Base-by-base conservation (phyloP, 2,113 vertebrate genomes). In the Crypturellus undulatus region DNA sequence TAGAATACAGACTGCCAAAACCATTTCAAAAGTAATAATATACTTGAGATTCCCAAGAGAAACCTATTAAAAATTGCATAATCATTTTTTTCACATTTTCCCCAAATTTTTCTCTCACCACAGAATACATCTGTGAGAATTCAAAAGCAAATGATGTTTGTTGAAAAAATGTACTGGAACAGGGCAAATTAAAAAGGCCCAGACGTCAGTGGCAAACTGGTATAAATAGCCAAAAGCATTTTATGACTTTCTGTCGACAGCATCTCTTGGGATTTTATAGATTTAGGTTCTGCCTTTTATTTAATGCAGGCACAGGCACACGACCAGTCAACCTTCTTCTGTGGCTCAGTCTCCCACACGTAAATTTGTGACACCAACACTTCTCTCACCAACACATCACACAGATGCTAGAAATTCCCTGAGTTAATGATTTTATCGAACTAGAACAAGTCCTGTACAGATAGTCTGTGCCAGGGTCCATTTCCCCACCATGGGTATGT, bases 401-500 rank as follows among this genome's bases (percentile, higher is more conserved):
- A 64, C 8, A 38, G 62, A 26, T 22, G 24, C 16, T 64, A 58
- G 28, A 30, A 58, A 58, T 32, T 58, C 54, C 16, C 28, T 58
- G 54, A 32, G 54, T 58, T 58, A 58, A 32, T 58, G 9, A 10
- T 30, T 56, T 56, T 30, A 56, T 56, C 54, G 32, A 54, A 42
- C 20, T 30, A 63, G 7, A 62, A 25, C 24, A 32, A 78, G 62
- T 79, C 40, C 43, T 71, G 26, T 26, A n/a, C 69, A 56, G 52
- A 30, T 32, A 18, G 16, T 58, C 54, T 58, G 30, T 58, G n/a
- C 10, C 51, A 82, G 40, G 3, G 9, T 65, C 32, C 85, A 20
- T 51, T 90, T 75, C 6, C n/a, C 62, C 63, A 36, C 20, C 13
- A 9, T 1, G 16, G 0, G 0, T 4, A 1, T 9, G 22, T 11